phyloP scores from a whole-genome alignment of 2,888 invertebrate genomes.

The Lysandra coridon region DNA sequence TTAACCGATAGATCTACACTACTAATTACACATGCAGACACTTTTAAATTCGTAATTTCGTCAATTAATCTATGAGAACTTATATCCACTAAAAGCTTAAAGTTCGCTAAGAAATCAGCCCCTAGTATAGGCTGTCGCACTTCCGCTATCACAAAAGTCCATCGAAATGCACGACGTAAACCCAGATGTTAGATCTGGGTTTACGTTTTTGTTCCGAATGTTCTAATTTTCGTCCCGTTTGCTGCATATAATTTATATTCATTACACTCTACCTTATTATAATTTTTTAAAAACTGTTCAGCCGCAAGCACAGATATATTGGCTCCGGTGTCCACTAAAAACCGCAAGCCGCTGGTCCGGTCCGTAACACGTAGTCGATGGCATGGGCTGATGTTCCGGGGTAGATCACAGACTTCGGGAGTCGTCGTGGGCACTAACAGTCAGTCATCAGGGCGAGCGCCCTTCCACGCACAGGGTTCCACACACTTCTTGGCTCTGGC shows the following conservation, averaged over 20 bases:
- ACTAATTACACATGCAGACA: background rate
- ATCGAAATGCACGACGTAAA: slow-evolving; percentile 29
- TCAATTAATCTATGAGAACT: too few species aligned
- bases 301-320: background rate
- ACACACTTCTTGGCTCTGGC: too few species aligned
- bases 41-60: slow-evolving; percentile 24
- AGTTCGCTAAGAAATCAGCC: slow-evolving; percentile 1
- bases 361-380: too few species aligned
- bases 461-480: too few species aligned
- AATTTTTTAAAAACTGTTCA: background rate
- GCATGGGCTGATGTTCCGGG: too few species aligned
- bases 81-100: slow-evolving; percentile 25
- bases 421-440: too few species aligned
- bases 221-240: slow-evolving; percentile 14
- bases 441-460: too few species aligned
- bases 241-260: slow-evolving; percentile 2
- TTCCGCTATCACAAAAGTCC: slow-evolving; percentile 31
- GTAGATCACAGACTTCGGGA: too few species aligned
- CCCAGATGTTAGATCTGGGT: background rate
- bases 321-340: background rate
- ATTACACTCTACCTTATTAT: slow-evolving; percentile 18
- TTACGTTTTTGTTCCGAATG: background rate
- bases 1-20: background rate
- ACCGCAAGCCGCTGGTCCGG: too few species aligned
- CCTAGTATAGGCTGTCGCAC: slow-evolving; percentile 23